Evolutionary conservation across 1,140 invertebrate species (phyloP), one percentile per base, ranked within the genome.

Genomic region (Panagrolaimus sp.): DNA sequence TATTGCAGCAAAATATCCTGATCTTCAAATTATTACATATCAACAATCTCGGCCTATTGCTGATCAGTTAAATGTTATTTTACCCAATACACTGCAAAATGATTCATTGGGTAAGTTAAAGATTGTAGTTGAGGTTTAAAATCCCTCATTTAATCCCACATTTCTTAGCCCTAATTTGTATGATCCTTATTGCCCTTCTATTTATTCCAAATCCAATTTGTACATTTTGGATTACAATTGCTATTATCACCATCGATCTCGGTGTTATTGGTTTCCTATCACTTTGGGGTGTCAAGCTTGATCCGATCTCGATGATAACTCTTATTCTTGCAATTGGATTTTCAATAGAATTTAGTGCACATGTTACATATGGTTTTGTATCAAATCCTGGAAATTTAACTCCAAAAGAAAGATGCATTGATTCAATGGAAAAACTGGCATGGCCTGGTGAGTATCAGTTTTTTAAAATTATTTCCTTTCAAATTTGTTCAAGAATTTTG

Each of bases 341-440:
- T 73, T 85, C 84, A 11, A 83, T 86, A n/a, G 84, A 85, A 72
- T 98, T 95, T 82, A 93, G 92, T 0, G 93, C 93, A 5, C 94
- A 97, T 78, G 96, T 97, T 48, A 95, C 92, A 73, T 96, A 97
- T 80, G 92, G 92, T 0, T 97, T 94, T 83, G 92, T 96, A 89
- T 90, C 91, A 16, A 78, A 80, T n/a, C 68, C 76, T 9, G 72
- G 74, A 9, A 72, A 74, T 61, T 67, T 83, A 16, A 72, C 72
- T 5, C 73, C 82, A 27, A 64, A 79, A 43, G 78, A 82, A 47
- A 72, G 84, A 27, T 83, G 83, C 13, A 70, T 77, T 23, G 75
- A 79, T 16, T 83, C 84, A 8, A 74, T 86, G 27, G 77, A 79
- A 53, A 78, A 81, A 65, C 72, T 85, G 16, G 85, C 84, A 5